Conservation (phyloP, 37 sponge, comb jelly and placozoan species). For the Aplysina aerophoba region DNA sequence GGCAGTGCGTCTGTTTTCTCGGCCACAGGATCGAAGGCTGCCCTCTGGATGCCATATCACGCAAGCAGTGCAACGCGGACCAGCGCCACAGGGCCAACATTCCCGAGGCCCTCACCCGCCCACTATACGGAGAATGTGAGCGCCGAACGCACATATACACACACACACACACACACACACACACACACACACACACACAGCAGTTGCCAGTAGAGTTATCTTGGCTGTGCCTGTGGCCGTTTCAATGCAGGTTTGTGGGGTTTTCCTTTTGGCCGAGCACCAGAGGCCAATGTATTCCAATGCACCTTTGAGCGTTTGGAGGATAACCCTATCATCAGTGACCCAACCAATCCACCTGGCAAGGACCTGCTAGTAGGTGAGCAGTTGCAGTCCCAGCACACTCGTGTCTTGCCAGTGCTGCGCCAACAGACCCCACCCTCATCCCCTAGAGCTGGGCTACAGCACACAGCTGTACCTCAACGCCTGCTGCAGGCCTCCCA, state of each 20-base stretch:
- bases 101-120: constrained; percentile 26
- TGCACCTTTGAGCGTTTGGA: constrained; percentile 19
- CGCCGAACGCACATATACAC: background rate
- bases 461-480: constrained; percentile 84
- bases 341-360: constrained; percentile 63
- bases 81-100: constrained; percentile 60
- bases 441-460: constrained; percentile 65
- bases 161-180: too few relatives aligned
- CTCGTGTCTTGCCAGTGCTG: background rate
- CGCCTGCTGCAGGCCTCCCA: constrained; percentile 80
- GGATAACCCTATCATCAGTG: constrained; percentile 57
- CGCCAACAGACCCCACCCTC: background rate
- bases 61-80: background rate
- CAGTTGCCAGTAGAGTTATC: too few relatives aligned
- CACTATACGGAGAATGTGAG: constrained; percentile 79
- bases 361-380: constrained; percentile 69
- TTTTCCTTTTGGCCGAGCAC: constrained; percentile 73
- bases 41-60: constrained; percentile 53
- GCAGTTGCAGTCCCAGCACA: background rate
- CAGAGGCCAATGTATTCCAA: constrained; percentile 14
- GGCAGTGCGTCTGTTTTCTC: too few relatives aligned
- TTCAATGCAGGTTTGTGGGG: constrained; percentile 67
- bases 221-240: background rate
- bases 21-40: constrained; percentile 54
- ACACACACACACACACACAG: too few relatives aligned